Evolutionary conservation across 2,113 vertebrate species (phyloP), one percentile per base, ranked within the genome.

Genomic region (Anoplopoma fimbria): DNA sequence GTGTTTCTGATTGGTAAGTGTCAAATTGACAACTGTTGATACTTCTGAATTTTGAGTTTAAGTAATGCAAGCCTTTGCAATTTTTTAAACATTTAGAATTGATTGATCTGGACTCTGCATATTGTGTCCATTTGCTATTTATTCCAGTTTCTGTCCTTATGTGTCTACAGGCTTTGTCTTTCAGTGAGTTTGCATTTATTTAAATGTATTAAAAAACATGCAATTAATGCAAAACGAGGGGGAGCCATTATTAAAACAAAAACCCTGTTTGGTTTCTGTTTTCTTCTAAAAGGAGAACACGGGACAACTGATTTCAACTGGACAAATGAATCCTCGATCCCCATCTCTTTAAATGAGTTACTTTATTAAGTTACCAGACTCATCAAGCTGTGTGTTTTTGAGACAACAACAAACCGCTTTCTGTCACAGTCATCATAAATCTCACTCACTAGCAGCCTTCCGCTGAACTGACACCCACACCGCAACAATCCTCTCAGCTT

Each of bases 1-100:
- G n/a, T n/a, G n/a, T n/a, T n/a, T n/a, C n/a, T n/a, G n/a, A n/a
- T n/a, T n/a, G n/a, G n/a, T n/a, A n/a, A n/a, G n/a, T n/a, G n/a
- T n/a, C 7, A 0, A 1, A 0, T 36, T 61, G n/a, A 55, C 9
- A 1, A 3, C 42, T 45, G 42, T 6, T 38, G 69, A n/a, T 4
- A 21, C 3, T 27, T 40, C 12, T 45, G 25, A 9, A 3, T 49
- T 29, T 45, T 4, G 38, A 65, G 36, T 42, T 27, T 8, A 25
- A 8, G n/a, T n/a, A 6, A 27, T 9, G 36, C 2, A 25, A 40
- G 67, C 58, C 29, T 10, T 21, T 61, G 17, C 31, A 1, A 25
- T 27, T 25, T 58, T 58, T 68, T 2, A 49, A 23, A 6, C 47
- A 21, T 49, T 23, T 15, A 15, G 3, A 70, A 25, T 14, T 25